phyloP scores from a whole-genome alignment of 2,797 vertebrate genomes.

The Schizothorax lantsangensis region DNA sequence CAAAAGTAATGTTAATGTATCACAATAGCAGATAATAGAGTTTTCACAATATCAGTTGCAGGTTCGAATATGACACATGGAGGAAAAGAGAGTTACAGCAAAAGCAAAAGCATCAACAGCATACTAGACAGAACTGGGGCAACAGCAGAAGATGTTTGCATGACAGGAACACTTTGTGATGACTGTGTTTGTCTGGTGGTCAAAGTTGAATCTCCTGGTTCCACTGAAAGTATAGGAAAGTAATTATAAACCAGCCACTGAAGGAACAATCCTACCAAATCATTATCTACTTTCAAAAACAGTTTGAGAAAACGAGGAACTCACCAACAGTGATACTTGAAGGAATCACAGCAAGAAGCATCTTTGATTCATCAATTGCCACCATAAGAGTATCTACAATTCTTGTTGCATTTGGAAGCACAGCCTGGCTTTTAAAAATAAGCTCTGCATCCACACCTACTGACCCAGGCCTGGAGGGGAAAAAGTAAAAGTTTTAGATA shows the following conservation, averaged over 20 bases:
- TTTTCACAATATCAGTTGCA: not conserved
- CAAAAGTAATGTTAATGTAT: not conserved
- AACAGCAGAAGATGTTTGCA: not conserved
- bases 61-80: not conserved
- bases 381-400: not conserved
- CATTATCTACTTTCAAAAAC: not conserved
- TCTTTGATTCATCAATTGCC: not conserved
- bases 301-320: not conserved
- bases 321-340: conserved; percentile 13
- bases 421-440: conserved; percentile 2
- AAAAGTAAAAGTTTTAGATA: not conserved
- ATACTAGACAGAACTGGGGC: not conserved
- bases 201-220: not conserved
- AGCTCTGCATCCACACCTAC: conserved; percentile 18
- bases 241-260: not conserved
- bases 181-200: not conserved
- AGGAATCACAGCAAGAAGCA: not conserved
- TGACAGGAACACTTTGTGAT: not conserved
- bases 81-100: not conserved
- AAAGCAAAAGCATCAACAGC: not conserved
- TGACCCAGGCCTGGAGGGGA: not conserved
- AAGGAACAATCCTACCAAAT: not conserved
- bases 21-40: not conserved
- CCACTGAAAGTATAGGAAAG: not conserved
- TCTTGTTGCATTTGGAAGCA: conserved; percentile 6